These are phyloP conservation scores for Tragopan temminckii DNA, from an alignment of 2,797 vertebrate species.

Conservation along the genomic window DNA sequence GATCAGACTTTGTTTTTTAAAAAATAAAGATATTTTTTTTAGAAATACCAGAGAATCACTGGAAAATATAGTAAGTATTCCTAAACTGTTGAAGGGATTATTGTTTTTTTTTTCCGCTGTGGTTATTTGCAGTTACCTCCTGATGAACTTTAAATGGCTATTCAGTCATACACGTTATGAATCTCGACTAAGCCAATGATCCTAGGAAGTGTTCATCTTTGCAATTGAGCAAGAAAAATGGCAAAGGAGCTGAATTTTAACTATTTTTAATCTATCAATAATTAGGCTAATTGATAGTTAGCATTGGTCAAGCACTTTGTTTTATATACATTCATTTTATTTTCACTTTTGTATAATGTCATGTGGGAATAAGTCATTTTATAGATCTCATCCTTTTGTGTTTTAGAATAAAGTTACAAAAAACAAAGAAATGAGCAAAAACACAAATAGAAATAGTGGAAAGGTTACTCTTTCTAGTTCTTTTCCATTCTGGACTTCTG, in stretches of 20 bases:
- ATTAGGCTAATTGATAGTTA: not conserved
- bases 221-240: not conserved
- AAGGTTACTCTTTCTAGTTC: not conserved
- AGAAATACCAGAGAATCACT: not conserved
- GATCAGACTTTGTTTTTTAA: conserved; percentile 10
- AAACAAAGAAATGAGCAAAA: not conserved
- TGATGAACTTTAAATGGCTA: not conserved
- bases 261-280: not conserved
- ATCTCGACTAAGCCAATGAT: not conserved
- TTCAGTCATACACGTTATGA: not conserved
- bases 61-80: not conserved
- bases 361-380: not conserved
- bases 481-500: not conserved
- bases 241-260: not conserved
- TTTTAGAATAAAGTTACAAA: not conserved
- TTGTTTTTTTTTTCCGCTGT: not conserved
- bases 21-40: not conserved
- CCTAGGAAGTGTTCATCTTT: not conserved
- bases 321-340: not conserved
- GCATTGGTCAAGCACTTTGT: not conserved
- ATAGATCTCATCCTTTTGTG: not conserved
- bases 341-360: not conserved
- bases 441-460: not conserved
- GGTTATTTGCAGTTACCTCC: not conserved
- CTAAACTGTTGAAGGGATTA: not conserved